Base-by-base conservation (phyloP, 2,888 invertebrate species). In the Drosophila antonietae region DNA sequence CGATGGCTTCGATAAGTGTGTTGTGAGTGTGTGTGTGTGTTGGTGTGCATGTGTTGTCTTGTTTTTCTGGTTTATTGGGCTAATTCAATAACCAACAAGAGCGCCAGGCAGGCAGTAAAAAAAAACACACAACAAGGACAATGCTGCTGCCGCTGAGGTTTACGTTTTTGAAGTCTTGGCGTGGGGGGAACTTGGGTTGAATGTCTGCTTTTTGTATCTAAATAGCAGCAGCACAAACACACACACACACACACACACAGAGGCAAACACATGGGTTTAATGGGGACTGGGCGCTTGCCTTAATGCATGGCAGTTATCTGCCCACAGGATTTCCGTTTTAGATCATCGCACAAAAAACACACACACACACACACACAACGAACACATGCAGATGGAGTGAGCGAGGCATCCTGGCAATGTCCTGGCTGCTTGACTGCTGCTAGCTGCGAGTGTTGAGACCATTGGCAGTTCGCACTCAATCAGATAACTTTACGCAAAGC, bases 51-150 rank as follows among this genome's bases (percentile, higher is more conserved):
- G 51, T 68, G 62, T 85, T 88, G 86, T 88, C 89, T 91, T 92
- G 91, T 92, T 93, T 92, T 93, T 92, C 92, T 92, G 92, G 91
- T 92, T 92, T 92, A 92, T 93, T 92, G 92, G 91, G 91, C 93
- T 92, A 92, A 92, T 92, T 92, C 92, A 93, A 92, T 92, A 92
- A 92, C 91, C 91, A 86, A 85, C 89, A 87, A 90, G 88, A 90
- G 81, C 68, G 52, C 41, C 55, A 59, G 53, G 55, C 67, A 56
- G 76, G 76, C 81, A 78, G 74, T 76, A 84, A 76, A 28, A 31
- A 51, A 44, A 15, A 62, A 51, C 53, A 47, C 20, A 65, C 47
- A 57, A 58, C 64, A 68, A 76, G 77, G 63, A 71, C 67, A 69
- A 62, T 49, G 28, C 28, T 28, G 56, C 56, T 73, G 49, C 31